Conservation (phyloP, 2,113 vertebrate species). For the Eptesicus fuscus region DNA sequence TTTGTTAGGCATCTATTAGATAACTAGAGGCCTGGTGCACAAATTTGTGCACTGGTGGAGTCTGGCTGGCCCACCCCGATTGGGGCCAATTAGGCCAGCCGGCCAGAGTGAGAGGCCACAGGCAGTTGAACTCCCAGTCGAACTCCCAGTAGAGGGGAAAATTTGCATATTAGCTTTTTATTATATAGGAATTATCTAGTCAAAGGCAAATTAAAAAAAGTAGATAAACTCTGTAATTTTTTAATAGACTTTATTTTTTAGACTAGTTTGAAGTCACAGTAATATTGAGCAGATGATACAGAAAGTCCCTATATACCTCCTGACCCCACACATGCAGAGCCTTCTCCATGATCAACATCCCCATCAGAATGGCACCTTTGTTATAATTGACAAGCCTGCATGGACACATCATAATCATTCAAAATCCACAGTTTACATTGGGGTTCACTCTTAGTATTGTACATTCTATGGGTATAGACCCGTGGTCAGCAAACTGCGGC, state of each 20-base stretch:
- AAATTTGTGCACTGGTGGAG: too few species aligned
- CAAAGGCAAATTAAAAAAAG: neutral
- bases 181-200: neutral
- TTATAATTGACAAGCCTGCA: neutral
- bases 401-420: neutral
- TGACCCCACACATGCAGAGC: neutral
- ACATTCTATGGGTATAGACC: neutral
- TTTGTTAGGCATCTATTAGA: neutral
- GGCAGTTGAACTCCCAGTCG: too few species aligned
- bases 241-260: neutral
- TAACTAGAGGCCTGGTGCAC: too few species aligned
- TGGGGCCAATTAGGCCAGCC: too few species aligned
- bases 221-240: neutral
- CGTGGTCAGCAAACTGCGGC: too few species aligned
- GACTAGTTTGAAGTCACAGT: neutral
- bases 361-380: neutral
- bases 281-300: neutral
- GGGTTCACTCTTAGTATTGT: neutral
- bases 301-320: too few species aligned
- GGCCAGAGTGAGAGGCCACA: too few species aligned
- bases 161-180: too few species aligned
- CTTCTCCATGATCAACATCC: neutral
- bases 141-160: too few species aligned
- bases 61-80: too few species aligned
- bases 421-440: neutral